These are phyloP conservation scores for Popillia japonica DNA, from an alignment of 1,140 invertebrate genomes.

Conservation along the genomic window DNA sequence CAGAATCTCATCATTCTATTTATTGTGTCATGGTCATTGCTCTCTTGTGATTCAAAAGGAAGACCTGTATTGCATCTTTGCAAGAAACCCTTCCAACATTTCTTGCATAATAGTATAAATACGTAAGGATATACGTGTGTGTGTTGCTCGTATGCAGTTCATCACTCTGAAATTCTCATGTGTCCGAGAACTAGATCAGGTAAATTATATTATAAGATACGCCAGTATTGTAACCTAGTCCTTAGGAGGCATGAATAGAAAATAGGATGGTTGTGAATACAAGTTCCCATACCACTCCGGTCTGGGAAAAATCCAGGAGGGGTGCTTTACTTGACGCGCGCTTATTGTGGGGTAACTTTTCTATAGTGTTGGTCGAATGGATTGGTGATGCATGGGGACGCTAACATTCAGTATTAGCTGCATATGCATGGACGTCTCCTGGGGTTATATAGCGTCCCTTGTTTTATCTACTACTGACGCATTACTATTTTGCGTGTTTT, in stretches of 20 bases:
- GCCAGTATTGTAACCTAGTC: slow-evolving; percentile 25
- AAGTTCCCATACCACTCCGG: slow-evolving; percentile 20
- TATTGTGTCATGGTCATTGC: slow-evolving; percentile 8
- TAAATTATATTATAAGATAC: slow-evolving; percentile 36
- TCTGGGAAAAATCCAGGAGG: slow-evolving; percentile 28
- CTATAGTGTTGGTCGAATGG: not conserved
- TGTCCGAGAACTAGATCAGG: slow-evolving; percentile 30
- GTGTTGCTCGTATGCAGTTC: not conserved
- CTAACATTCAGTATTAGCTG: not conserved
- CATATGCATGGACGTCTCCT: not conserved
- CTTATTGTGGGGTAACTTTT: slow-evolving; percentile 12
- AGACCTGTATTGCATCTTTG: slow-evolving; percentile 29
- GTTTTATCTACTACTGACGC: slow-evolving; percentile 5
- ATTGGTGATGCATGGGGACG: slow-evolving; percentile 10
- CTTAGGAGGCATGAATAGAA: slow-evolving; percentile 33
- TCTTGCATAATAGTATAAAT: not conserved
- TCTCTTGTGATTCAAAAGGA: not conserved
- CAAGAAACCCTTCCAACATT: not conserved
- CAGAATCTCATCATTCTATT: slow-evolving; percentile 13
- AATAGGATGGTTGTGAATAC: slow-evolving; percentile 23
- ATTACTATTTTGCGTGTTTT: not conserved
- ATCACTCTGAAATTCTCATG: slow-evolving; percentile 9
- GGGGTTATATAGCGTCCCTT: not conserved
- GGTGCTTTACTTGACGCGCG: not conserved
- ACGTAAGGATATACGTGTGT: not conserved